Evolutionary conservation across 92 coral and sea anemone species (phyloP).

Genomic region (Phenganax stokvisi): DNA sequence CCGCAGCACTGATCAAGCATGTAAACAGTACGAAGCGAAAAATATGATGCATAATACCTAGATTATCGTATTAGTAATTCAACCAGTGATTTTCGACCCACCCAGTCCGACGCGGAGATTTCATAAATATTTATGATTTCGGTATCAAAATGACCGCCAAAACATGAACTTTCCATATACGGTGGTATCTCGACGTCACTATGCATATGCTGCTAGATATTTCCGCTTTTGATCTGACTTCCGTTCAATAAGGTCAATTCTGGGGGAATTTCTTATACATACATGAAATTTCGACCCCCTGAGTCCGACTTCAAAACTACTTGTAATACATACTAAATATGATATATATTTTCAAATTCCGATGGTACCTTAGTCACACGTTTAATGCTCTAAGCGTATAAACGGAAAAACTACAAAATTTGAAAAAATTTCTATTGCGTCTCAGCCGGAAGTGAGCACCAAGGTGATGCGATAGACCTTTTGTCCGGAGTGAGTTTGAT

Average conservation of each 20-base stretch:
- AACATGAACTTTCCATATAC: conserved; percentile 18
- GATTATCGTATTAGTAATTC: background rate
- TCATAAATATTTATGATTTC: conserved; percentile 24
- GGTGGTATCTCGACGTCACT: conserved; percentile 28
- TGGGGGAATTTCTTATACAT: background rate
- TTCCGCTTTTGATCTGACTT: conserved; percentile 20
- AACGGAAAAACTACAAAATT: conserved; percentile 18
- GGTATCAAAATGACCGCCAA: conserved; percentile 25
- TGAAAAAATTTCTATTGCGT: conserved; percentile 15
- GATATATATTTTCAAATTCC: conserved; percentile 22
- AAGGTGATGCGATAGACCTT: conserved; percentile 14
- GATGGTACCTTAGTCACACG: conserved; percentile 25
- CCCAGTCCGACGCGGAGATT: conserved; percentile 26
- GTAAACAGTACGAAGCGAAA: background rate
- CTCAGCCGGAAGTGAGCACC: background rate
- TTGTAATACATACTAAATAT: background rate
- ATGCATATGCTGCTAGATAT: conserved; percentile 16
- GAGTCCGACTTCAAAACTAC: background rate
- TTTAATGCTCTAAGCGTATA: conserved; percentile 15
- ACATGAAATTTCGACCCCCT: too few species aligned
- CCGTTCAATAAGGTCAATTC: background rate
- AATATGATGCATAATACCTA: background rate
- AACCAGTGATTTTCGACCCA: background rate
- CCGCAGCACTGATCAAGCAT: conserved; percentile 8
- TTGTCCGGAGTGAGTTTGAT: conserved; percentile 31